A percentile compares a stretch with the other conserved stretches of the same genome.
phyloP scores from a whole-genome alignment of 2,113 vertebrate genomes.

The Bolborhynchus lineola region DNA sequence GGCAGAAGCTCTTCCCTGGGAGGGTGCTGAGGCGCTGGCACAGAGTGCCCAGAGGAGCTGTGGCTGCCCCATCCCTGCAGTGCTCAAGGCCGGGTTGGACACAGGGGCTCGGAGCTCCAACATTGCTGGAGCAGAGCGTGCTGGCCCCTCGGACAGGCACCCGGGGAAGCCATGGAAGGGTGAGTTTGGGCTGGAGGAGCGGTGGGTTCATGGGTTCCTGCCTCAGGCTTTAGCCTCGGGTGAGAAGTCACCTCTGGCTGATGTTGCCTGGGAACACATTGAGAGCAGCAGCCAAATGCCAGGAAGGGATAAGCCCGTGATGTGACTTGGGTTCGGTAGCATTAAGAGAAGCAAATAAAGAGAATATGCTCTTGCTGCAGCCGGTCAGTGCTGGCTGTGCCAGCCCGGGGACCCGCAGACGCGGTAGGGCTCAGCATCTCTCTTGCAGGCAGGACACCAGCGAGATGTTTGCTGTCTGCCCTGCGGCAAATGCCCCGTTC shows the following conservation, averaged over 20 bases:
- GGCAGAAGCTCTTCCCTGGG: too few relatives aligned
- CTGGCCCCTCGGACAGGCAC: not conserved
- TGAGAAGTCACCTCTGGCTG: not conserved
- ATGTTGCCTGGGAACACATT: not conserved
- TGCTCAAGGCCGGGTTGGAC: not conserved
- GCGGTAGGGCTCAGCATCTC: not conserved
- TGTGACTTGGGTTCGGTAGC: rapidly evolving
- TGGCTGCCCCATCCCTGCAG: not conserved
- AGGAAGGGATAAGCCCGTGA: rapidly evolving
- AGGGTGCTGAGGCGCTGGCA: too few relatives aligned
- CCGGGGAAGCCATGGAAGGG: rapidly evolving
- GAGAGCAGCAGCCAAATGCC: not conserved
- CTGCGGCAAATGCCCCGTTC: not conserved
- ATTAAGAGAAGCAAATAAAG: not conserved
- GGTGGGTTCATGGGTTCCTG: not conserved
- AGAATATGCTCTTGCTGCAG: rapidly evolving
- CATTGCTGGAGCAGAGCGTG: not conserved
- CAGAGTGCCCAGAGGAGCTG: not conserved
- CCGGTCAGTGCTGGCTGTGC: not conserved
- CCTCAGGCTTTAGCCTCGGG: not conserved
- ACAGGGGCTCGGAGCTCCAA: not conserved
- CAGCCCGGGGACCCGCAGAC: rapidly evolving
- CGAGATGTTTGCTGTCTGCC: conserved; percentile 73
- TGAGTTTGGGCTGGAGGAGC: not conserved
- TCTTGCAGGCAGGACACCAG: not conserved